Evolutionary conservation across 2,888 invertebrate genomes (phyloP).

Genomic region (Willowsia nigromaculata): DNA sequence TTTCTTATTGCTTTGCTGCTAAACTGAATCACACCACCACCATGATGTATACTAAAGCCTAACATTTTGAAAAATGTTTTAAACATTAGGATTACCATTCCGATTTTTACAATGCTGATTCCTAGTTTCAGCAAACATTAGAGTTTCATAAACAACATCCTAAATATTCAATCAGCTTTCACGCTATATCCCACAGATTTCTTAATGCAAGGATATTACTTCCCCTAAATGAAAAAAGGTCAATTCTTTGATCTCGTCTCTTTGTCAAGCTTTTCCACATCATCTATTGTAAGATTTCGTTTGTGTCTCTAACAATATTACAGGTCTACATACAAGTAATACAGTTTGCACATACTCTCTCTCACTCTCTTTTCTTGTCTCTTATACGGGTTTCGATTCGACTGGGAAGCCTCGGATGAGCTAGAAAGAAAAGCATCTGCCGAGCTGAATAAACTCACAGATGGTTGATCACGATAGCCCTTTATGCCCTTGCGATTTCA

Average conservation of each 20-base stretch:
- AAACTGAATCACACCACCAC: too few species aligned
- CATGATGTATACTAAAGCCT: too few species aligned
- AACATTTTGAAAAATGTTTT: too few species aligned
- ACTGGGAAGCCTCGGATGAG: neutral
- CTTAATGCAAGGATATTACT: too few species aligned
- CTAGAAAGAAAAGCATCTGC: constrained; percentile 29
- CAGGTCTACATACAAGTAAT: too few species aligned
- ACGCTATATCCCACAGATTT: too few species aligned
- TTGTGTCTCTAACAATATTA: neutral
- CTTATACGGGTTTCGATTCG: neutral
- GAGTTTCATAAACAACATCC: too few species aligned
- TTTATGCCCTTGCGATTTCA: neutral
- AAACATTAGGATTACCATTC: too few species aligned
- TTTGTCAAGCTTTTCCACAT: neutral
- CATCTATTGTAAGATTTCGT: neutral
- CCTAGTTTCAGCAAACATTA: too few species aligned
- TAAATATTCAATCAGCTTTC: too few species aligned
- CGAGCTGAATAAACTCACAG: constrained; percentile 26
- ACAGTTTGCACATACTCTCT: neutral
- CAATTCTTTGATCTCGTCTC: neutral
- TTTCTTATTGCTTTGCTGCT: neutral
- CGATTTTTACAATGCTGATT: too few species aligned
- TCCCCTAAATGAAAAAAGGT: neutral
- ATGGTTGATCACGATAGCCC: constrained; percentile 23
- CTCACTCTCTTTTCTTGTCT: neutral